These are phyloP conservation scores for Dasypogon diadema DNA, from an alignment of 2,888 invertebrate species.

Conservation along the genomic window DNA sequence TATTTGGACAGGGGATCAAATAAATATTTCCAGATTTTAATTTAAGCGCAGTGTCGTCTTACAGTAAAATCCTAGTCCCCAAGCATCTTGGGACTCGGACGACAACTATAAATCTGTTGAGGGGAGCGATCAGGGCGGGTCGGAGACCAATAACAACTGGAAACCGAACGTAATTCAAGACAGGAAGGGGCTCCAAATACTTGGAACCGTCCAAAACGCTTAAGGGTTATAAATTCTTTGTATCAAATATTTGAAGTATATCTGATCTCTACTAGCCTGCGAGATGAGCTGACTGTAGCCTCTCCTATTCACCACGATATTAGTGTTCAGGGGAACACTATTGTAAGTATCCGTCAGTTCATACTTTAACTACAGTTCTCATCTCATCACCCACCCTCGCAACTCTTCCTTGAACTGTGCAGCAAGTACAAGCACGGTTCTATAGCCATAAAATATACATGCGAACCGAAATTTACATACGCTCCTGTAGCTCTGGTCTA, in stretches of 20 bases:
- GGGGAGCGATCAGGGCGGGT: constrained; percentile 2
- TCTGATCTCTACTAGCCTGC: constrained; percentile 42
- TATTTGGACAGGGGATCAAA: constrained; percentile 26
- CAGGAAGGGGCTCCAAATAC: constrained; percentile 16
- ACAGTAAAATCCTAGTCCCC: neutral
- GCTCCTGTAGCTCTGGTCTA: constrained; percentile 10
- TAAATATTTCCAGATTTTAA: constrained; percentile 40
- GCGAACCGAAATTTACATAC: constrained; percentile 42
- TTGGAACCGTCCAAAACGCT: constrained; percentile 29
- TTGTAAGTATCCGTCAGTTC: constrained; percentile 21
- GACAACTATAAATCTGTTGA: constrained; percentile 28
- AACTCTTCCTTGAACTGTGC: constrained; percentile 19
- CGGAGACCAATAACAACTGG: constrained; percentile 35
- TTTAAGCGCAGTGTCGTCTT: constrained; percentile 22
- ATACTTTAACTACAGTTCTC: constrained; percentile 38
- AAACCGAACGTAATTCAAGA: constrained; percentile 33
- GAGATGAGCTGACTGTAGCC: constrained; percentile 23
- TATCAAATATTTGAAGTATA: constrained; percentile 43
- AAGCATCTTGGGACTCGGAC: neutral
- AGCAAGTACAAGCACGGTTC: constrained; percentile 22
- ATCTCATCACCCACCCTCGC: neutral
- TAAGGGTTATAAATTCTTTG: constrained; percentile 43
- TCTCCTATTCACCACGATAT: constrained; percentile 16
- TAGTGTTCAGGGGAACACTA: constrained; percentile 35
- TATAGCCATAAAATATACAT: constrained; percentile 48